phyloP scores from a whole-genome alignment of 2,113 vertebrate species.

The Naja naja region DNA sequence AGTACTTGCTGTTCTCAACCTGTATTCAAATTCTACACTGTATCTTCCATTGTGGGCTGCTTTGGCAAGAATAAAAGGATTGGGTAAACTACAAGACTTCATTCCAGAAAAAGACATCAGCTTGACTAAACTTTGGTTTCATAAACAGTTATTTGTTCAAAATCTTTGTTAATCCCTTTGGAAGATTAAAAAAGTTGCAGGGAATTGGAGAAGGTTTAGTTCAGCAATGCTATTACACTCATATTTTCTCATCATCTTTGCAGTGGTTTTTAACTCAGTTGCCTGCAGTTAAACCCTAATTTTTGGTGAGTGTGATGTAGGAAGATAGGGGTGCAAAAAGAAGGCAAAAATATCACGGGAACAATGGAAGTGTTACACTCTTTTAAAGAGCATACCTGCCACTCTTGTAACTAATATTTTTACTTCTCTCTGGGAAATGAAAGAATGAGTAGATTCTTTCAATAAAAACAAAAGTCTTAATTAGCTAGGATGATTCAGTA shows the following conservation, averaged over 20 bases:
- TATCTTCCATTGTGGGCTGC: neutral
- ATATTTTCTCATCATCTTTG: neutral
- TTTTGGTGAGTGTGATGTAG: neutral
- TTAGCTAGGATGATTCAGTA: neutral
- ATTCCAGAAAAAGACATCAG: neutral
- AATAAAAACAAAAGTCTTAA: neutral
- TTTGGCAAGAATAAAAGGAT: slow-evolving; percentile 8
- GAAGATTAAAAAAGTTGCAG: neutral
- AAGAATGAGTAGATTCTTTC: neutral
- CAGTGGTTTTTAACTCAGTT: neutral
- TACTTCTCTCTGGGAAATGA: neutral
- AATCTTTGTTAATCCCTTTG: neutral
- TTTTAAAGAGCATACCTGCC: neutral
- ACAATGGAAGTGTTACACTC: neutral
- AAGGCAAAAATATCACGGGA: neutral
- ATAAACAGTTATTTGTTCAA: slow-evolving; percentile 25
- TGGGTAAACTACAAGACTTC: neutral
- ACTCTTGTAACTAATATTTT: neutral
- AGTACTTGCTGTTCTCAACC: neutral
- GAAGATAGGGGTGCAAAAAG: neutral
- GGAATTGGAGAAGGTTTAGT: neutral
- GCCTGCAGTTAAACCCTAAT: neutral
- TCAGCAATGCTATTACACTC: neutral
- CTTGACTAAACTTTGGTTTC: neutral
- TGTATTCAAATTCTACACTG: neutral